A percentile compares a stretch with the other conserved stretches of the same genome.
These are phyloP conservation scores for Drosophila falleni DNA, from an alignment of 2,888 invertebrate species.

Conservation along the genomic window DNA sequence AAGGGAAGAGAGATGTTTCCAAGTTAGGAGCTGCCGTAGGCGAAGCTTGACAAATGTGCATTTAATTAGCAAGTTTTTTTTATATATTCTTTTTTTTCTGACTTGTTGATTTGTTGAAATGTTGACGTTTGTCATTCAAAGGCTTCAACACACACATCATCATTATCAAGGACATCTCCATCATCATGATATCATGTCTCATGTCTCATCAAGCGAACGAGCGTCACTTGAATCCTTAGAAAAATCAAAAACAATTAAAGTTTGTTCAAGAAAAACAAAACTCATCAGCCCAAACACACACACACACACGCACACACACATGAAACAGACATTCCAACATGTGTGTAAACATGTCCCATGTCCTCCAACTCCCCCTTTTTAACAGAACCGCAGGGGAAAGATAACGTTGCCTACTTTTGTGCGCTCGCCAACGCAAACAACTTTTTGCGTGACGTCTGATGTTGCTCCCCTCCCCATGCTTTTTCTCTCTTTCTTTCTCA, in stretches of 20 bases:
- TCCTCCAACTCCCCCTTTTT: conserved; percentile 11
- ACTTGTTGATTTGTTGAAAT: conserved; percentile 40
- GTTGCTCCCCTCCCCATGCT: background rate
- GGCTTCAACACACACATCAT: conserved; percentile 51
- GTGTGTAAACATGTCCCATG: conserved; percentile 65
- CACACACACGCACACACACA: conserved; percentile 21
- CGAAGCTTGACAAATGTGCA: conserved; percentile 76
- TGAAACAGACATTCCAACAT: conserved; percentile 47
- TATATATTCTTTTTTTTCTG: background rate
- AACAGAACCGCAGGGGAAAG: conserved; percentile 44
- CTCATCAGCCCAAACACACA: conserved; percentile 60
- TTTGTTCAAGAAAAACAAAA: conserved; percentile 79
- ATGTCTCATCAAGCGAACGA: conserved; percentile 32
- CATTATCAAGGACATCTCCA: background rate
- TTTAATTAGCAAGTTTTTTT: conserved; percentile 64
- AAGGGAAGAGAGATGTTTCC: background rate
- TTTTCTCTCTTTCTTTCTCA: background rate
- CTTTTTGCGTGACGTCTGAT: conserved; percentile 74
- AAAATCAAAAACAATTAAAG: conserved; percentile 81
- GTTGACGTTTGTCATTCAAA: conserved; percentile 48
- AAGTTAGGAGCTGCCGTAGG: conserved; percentile 22
- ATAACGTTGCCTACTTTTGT: conserved; percentile 79
- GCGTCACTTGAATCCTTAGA: conserved; percentile 76
- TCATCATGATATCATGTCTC: conserved; percentile 26
- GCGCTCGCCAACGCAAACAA: conserved; percentile 78